These are phyloP conservation scores for Tricholaema leucomelas DNA, from an alignment of 2,113 vertebrate genomes.

Conservation along the genomic window DNA sequence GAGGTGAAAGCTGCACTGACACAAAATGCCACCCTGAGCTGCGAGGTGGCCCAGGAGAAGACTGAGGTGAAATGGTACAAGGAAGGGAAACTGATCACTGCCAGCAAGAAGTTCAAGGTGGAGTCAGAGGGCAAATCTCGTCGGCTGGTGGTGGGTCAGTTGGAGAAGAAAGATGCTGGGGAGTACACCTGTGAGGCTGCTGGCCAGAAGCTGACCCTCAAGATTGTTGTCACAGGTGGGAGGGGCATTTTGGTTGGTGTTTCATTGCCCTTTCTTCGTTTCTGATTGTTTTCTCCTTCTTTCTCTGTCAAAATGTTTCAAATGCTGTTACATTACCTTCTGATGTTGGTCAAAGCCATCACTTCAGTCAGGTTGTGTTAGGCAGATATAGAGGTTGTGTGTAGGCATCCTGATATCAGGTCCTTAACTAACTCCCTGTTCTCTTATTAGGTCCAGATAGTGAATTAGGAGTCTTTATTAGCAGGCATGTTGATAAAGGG, in stretches of 20 bases:
- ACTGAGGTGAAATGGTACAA: constrained; percentile 85
- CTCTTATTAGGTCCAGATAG: rapidly evolving
- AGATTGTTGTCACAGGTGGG: neutral
- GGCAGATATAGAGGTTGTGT: rapidly evolving
- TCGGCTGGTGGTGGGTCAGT: constrained; percentile 76
- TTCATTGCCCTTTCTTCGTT: neutral
- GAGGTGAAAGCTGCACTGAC: neutral
- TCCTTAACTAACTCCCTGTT: rapidly evolving
- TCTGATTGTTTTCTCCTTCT: neutral
- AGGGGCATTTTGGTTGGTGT: neutral
- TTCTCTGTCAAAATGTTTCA: neutral
- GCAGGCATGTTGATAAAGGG: neutral
- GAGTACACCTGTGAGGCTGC: constrained; percentile 81
- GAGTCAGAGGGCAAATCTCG: constrained; percentile 72
- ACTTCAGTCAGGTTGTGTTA: neutral
- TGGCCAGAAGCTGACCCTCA: constrained; percentile 50
- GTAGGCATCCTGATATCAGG: neutral
- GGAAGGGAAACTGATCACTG: constrained; percentile 77
- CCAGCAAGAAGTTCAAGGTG: constrained; percentile 70
- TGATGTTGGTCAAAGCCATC: neutral
- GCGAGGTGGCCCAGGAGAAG: constrained; percentile 75
- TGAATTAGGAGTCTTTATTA: neutral
- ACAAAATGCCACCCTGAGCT: constrained; percentile 62
- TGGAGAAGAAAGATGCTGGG: constrained; percentile 80
- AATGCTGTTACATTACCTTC: neutral